phyloP scores from a whole-genome alignment of 2,113 vertebrate species.

The Catharus bicknelli region DNA sequence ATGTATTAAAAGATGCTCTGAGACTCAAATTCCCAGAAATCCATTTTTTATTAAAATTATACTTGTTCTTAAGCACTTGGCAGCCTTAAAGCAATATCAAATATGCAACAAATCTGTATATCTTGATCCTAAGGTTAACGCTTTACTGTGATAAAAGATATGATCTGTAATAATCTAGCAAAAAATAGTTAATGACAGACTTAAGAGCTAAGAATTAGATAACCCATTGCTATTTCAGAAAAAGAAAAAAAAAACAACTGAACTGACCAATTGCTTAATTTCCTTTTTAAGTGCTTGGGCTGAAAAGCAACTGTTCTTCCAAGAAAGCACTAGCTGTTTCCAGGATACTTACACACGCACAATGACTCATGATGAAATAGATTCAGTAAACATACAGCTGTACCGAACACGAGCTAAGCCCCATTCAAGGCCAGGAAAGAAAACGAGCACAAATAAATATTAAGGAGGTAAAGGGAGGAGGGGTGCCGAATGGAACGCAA shows the following conservation, averaged over 20 bases:
- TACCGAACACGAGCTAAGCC: constrained; percentile 85
- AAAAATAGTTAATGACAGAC: constrained; percentile 77
- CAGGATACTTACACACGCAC: constrained; percentile 89
- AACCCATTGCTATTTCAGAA: constrained; percentile 74
- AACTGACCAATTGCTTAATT: constrained; percentile 84
- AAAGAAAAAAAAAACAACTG: constrained; percentile 24
- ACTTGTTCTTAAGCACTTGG: constrained; percentile 69
- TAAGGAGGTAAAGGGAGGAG: constrained; percentile 80
- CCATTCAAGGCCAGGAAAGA: constrained; percentile 90
- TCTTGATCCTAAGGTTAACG: constrained; percentile 70
- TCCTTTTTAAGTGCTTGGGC: constrained; percentile 84
- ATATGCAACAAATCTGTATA: constrained; percentile 62
- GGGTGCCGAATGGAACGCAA: constrained; percentile 73
- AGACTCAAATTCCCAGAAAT: constrained; percentile 69
- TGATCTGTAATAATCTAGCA: constrained; percentile 72
- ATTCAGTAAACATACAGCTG: constrained; percentile 89
- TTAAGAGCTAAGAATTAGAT: constrained; percentile 77
- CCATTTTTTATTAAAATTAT: constrained; percentile 70
- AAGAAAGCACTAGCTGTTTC: constrained; percentile 88
- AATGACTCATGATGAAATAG: constrained; percentile 88
- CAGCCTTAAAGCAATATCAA: constrained; percentile 53
- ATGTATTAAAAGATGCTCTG: constrained; percentile 52
- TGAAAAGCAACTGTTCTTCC: constrained; percentile 86
- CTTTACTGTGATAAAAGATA: constrained; percentile 68
- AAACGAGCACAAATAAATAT: constrained; percentile 93